Evolutionary conservation across 2,797 vertebrate species (phyloP).

Genomic region (Mustela erminea): DNA sequence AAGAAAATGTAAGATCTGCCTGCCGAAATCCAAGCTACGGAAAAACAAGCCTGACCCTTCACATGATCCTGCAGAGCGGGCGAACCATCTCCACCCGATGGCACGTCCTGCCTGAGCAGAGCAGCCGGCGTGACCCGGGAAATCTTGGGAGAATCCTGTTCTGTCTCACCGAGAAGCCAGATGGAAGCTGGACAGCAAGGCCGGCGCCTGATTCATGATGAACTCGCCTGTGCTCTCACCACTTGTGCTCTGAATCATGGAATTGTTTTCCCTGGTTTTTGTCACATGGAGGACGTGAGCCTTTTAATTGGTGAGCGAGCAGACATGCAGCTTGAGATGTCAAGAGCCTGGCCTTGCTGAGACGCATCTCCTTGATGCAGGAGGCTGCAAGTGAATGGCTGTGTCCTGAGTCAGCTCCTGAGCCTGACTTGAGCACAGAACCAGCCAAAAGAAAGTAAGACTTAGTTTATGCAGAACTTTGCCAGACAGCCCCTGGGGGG

Average conservation of each 20-base stretch:
- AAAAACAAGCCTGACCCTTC: conserved; percentile 57
- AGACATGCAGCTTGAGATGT: conserved; percentile 17
- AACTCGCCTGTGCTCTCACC: neutral
- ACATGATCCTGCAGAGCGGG: neutral
- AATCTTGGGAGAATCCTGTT: neutral
- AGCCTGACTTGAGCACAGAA: neutral
- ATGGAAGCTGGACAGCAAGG: neutral
- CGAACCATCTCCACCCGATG: neutral
- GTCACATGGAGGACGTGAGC: conserved; percentile 62
- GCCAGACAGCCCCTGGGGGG: neutral
- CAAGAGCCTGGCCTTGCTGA: conserved; percentile 60
- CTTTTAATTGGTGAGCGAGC: conserved; percentile 64
- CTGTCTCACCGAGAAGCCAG: neutral
- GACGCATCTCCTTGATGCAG: conserved; percentile 36
- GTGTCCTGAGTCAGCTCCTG: neutral
- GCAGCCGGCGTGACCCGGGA: rapidly evolving
- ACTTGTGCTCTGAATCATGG: conserved; percentile 52
- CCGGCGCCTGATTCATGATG: neutral
- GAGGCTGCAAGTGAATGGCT: neutral
- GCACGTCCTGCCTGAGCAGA: neutral
- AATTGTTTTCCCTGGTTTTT: conserved; percentile 64
- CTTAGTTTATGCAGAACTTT: neutral
- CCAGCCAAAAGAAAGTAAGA: neutral
- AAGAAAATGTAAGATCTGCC: conserved; percentile 54
- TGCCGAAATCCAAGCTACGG: conserved; percentile 46